Evolutionary conservation across 2,888 invertebrate species (phyloP), one percentile per base, ranked within the genome.

Genomic region (Cerastis leucographa): DNA sequence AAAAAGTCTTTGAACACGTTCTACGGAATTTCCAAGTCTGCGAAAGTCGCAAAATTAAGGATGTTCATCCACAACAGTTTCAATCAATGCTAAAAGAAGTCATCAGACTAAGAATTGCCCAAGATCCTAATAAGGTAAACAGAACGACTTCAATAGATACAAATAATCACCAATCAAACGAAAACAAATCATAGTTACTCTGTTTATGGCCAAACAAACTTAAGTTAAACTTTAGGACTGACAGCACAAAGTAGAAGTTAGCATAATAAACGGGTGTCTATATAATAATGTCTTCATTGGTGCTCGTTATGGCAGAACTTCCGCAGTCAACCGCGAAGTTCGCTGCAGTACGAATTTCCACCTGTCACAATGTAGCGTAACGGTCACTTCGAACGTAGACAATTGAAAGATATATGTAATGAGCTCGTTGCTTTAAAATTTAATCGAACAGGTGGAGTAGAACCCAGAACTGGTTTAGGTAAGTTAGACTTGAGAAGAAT

Each of bases 241-340:
- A 74, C 86, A 76, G 67, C 59, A 83, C 85, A 85, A 84, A 79
- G 86, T 76, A 61, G 64, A 42, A 79, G 79, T 85, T 76, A 85
- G 78, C 71, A 82, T 83, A 84, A 86, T 86, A 78, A 79, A 74
- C 65, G 75, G 76, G 70, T 76, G 72, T 69, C 81, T 49, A 74
- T 77, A 76, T 79, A 76, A 78, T 89, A 88, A 90, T 85, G 87
- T 86, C 89, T 90, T 88, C 78, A 89, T 89, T 87, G 82, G 78
- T 82, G 80, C 82, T 79, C 74, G 79, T 82, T 80, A 81, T 79
- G 80, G 85, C 67, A 69, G 76, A 77, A 80, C 78, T 85, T 86
- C 78, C 66, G 74, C 85, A 85, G 78, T 65, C 76, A 62, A 88
- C 81, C 89, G 83, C 86, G 84, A 87, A 86, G 83, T 81, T 84